A percentile compares a stretch with the other conserved stretches of the same genome.
Conservation (phyloP, 2,113 vertebrate species). For the Macquaria ambigua region DNA sequence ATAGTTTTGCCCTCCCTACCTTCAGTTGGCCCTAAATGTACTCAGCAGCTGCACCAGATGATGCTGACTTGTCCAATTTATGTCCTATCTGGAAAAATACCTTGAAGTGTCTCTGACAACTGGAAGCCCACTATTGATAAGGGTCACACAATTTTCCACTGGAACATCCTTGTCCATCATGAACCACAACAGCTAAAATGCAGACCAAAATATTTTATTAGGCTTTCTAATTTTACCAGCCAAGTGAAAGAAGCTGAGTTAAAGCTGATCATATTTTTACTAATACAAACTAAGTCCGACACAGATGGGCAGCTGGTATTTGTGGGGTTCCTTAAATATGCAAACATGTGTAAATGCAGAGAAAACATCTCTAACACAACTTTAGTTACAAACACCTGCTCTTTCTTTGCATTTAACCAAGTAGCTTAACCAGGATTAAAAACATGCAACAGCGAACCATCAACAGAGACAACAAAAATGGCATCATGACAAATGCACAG, state of each 20-base stretch:
- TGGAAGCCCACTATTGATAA: background rate
- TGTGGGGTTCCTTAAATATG: background rate
- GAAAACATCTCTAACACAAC: background rate
- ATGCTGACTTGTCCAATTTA: background rate
- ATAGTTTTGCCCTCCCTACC: background rate
- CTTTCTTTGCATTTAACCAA: background rate
- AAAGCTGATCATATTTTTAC: background rate
- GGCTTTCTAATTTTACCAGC: background rate
- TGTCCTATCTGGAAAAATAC: background rate
- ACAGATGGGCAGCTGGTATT: background rate
- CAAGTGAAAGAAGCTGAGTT: background rate
- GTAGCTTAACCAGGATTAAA: background rate
- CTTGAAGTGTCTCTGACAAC: background rate
- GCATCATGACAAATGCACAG: constrained; percentile 16
- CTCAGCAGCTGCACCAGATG: background rate
- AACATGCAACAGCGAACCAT: background rate
- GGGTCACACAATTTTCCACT: background rate
- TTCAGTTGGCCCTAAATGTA: background rate
- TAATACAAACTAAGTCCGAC: background rate
- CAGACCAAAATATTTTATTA: background rate
- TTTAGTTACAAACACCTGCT: background rate
- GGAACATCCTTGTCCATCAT: background rate
- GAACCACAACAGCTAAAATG: background rate
- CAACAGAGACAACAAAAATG: constrained; percentile 17
- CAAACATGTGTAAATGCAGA: background rate